Evolutionary conservation across 2,888 invertebrate species (phyloP), one percentile per base, ranked within the genome.

Genomic region (Plagiodera versicolora): DNA sequence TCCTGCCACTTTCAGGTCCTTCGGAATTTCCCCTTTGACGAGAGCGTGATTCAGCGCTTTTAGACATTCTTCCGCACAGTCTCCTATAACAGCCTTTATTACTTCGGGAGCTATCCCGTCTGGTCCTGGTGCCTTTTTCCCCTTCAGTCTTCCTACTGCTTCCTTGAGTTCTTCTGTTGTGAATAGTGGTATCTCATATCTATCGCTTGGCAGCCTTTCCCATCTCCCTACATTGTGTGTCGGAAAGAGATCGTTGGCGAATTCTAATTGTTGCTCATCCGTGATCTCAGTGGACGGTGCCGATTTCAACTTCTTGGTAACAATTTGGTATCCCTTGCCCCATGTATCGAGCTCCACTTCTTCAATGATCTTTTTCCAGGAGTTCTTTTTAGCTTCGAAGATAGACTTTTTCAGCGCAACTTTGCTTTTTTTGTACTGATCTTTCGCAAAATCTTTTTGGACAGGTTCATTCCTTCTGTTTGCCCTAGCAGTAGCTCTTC

Each of bases 51-150:
- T 49, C 45, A 45, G 10, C 16, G 16, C 16, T 16, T 18, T 2
- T 6, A 45, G 45, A 5, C 16, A 45, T 14, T 10, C 16, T 45
- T 14, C 45, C 11, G 45, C 16, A 18, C 4, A 9, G 1, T 46
- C 20, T 18, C 28, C 9, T 18, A 53, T 46, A 1, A 50, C 14
- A 2, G 20, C 8, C 30, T 58, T 58, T 10, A 59, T 35, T 1
- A 59, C 59, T 20, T 54, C 54, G n/a, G 48, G 8, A 5, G 59
- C 14, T 10, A 59, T 32, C 2, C 1, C n/a, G 9, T 59, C 59
- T 47, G 59, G 59, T 53, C 64, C 67, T 17, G 61, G 53, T 28
- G 67, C 63, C 65, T 61, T 70, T 20, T 60, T 20, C 9, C 44
- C 46, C 60, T 67, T 69, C 10, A 55, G 17, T 14, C 48, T 52